Base-by-base conservation (phyloP, 92 coral and sea anemone species). In the Epizoanthus stellaris region DNA sequence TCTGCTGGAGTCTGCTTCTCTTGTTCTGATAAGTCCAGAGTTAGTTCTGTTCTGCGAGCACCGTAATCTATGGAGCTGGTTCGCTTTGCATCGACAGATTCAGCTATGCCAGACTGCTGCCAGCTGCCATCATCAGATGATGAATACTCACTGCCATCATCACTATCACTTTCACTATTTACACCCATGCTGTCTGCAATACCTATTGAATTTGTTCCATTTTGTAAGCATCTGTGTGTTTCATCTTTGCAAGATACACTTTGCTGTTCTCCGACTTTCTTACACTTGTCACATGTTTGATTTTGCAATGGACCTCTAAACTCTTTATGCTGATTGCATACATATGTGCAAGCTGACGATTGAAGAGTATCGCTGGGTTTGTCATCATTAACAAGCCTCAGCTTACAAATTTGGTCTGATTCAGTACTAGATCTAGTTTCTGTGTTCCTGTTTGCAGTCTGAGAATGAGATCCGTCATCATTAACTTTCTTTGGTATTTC, bases 391-490 rank as follows among this genome's bases (percentile, higher is more conserved):
- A 3, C 36, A 72, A 72, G 47, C 23, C 10, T 57, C 21, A n/a
- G 53, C 0, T 68, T 45, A 38, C 19, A 14, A 38, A 10, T 68
- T 68, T 38, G 11, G 4, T 68, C 73, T 14, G 73, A 36, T 38
- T 38, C 23, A 34, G 60, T 0, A 0, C 23, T 8, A 25, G 38
- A 30, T 30, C 36, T 30, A 30, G 36, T 30, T 30, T 30, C 36
- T 30, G 36, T 14, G 39, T 42, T 17, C 47, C 7, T 65, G 70
- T 16, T 21, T 11, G 8, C 11, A 59, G 49, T 82, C 21, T 47
- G 58, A 19, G 6, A 42, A 80, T 53, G 66, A 23, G 64, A 73
- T 85, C 59, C 89, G 73, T 12, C 52, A 7, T 9, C 12, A 81
- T 14, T 4, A 9, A 1, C 66, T 66, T 15, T 16, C 40, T 67